phyloP scores from a whole-genome alignment of 1,140 invertebrate genomes.

The Anoplophora glabripennis region DNA sequence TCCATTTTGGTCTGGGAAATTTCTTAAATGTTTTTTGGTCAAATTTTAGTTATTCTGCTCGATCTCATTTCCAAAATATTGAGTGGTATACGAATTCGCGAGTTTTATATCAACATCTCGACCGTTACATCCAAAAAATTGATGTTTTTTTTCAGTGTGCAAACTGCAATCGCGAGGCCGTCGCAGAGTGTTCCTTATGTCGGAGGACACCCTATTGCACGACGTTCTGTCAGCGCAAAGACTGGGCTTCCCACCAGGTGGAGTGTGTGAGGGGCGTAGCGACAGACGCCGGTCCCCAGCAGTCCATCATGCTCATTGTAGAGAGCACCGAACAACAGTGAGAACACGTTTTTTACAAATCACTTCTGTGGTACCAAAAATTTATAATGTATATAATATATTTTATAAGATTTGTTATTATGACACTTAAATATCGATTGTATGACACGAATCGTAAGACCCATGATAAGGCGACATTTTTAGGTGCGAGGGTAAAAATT shows the following conservation, averaged over 20 bases:
- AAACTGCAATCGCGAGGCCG: slow-evolving; percentile 81
- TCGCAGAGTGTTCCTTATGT: slow-evolving; percentile 81
- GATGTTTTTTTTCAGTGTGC: slow-evolving; percentile 64
- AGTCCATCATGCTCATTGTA: slow-evolving; percentile 67
- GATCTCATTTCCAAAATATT: too few species aligned
- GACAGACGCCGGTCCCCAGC: slow-evolving; percentile 50
- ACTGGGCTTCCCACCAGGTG: slow-evolving; percentile 81
- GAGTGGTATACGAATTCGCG: too few species aligned
- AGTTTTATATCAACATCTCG: too few species aligned
- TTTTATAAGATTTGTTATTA: too few species aligned
- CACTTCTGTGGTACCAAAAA: slow-evolving; percentile 8
- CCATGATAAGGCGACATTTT: too few species aligned
- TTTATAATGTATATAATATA: slow-evolving; percentile 8
- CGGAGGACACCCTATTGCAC: slow-evolving; percentile 82
- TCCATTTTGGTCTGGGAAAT: too few species aligned
- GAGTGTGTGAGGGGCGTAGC: slow-evolving; percentile 71
- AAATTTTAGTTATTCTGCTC: too few species aligned
- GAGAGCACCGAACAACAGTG: slow-evolving; percentile 52
- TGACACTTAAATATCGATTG: too few species aligned
- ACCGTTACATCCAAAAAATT: too few species aligned
- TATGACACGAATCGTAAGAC: too few species aligned
- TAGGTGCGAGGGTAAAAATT: too few species aligned
- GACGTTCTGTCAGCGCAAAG: slow-evolving; percentile 82
- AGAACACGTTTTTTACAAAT: slow-evolving; percentile 8
- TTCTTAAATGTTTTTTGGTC: too few species aligned